Percentiles rank a stretch among this genome's conserved stretches.
Conservation (phyloP, 2,797 vertebrate species). For the Sphenodon punctatus region DNA sequence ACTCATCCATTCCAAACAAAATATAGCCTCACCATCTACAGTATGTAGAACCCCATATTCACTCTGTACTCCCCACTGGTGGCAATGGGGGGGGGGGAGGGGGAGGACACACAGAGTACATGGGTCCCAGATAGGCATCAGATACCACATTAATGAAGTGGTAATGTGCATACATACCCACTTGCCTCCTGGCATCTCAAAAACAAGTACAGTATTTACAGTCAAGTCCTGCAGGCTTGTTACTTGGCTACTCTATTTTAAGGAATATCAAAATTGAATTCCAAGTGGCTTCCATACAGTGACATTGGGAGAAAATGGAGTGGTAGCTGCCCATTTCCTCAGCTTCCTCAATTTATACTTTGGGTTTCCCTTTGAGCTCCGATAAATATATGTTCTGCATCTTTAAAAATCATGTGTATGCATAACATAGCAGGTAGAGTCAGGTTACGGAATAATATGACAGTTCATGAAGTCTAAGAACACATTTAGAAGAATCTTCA, state of each 20-base stretch:
- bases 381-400: background rate
- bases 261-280: background rate
- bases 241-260: background rate
- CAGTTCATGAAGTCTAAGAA: background rate
- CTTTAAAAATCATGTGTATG: background rate
- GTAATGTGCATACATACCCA: background rate
- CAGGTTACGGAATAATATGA: background rate
- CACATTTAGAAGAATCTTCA: background rate
- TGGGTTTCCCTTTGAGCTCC: too few species aligned
- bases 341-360: too few species aligned
- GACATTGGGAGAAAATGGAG: background rate
- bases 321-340: background rate
- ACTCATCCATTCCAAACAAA: background rate
- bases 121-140: too few species aligned
- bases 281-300: background rate
- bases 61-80: too few species aligned
- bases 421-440: fast-evolving
- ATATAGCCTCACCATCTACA: background rate
- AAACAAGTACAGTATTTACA: background rate
- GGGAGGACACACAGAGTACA: too few species aligned
- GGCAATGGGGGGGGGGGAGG: too few species aligned
- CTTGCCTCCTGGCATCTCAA: background rate
- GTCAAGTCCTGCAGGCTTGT: background rate
- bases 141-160: too few species aligned
- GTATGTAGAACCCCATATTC: too few species aligned